Evolutionary conservation across 1,140 invertebrate species (phyloP), one percentile per base, ranked within the genome.

Genomic region (Caenorhabditis briggsae): DNA sequence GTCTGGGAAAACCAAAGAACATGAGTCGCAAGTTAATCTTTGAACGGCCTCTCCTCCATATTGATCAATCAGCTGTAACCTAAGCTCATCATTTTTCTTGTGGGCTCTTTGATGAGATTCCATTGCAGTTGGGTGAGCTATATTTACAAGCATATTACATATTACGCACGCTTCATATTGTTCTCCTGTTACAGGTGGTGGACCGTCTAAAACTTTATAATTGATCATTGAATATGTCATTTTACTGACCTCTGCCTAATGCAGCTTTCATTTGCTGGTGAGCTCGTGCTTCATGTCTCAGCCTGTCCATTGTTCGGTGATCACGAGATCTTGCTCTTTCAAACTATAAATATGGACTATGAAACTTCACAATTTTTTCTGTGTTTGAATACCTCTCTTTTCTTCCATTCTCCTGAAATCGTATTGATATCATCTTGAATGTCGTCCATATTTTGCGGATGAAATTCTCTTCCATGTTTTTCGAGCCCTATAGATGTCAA

Each of bases 71-170:
- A 89, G 82, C 11, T 86, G 59, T 14, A 82, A 23, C 25, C 82
- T 70, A 43, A 89, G 83, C 43, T 89, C 70, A 7, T 89, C 88
- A 53, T 89, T 89, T 55, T 88, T 89, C 84, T 89, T 89, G 50
- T 89, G 88, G 14, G 88, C 88, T 50, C 82, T 58, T 50, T 87
- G 59, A 53, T 89, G 88, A 55, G 74, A 85, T 33, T 89, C 88
- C 64, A 89, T 82, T n/a, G 88, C 88, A 14, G 84, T 89, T 23
- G 88, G 88, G 55, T 89, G 87, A n/a, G 50, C 64, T 14, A 87
- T 82, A 56, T 89, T 89, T 14, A 89, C 82, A 8, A 89, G 84
- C 53, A 88, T 55, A 56, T 87, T 87, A 41, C 88, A 89, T 20
- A 89, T 89, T 23, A 46, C 41, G 25, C 88, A 89, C 12, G 87